Evolutionary conservation across 2,888 invertebrate genomes (phyloP).

Genomic region (Agrotis segetum): DNA sequence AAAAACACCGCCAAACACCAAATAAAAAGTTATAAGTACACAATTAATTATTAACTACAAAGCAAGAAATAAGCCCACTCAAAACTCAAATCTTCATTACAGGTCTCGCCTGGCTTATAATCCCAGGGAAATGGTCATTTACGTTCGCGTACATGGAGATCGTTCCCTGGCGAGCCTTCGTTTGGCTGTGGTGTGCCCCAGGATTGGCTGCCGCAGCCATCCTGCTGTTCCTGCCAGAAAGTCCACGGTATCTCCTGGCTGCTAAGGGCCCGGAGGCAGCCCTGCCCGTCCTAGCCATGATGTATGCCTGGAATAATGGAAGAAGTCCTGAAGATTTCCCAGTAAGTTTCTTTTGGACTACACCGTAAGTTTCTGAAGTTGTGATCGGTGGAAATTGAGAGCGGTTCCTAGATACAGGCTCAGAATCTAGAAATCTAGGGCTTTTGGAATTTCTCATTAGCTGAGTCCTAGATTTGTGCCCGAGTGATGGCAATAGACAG

Average conservation of each 20-base stretch:
- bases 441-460: too few relatives aligned
- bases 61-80: neutral
- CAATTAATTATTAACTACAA: neutral
- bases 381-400: neutral
- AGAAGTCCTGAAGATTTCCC: constrained; percentile 79
- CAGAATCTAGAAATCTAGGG: too few relatives aligned
- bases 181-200: constrained; percentile 92
- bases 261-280: constrained; percentile 92
- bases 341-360: constrained; percentile 73
- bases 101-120: constrained; percentile 93
- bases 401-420: too few relatives aligned
- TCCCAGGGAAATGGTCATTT: constrained; percentile 91
- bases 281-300: constrained; percentile 90
- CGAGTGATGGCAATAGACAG: too few relatives aligned
- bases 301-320: constrained; percentile 89
- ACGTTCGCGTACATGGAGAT: constrained; percentile 84
- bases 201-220: constrained; percentile 91
- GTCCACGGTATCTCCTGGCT: constrained; percentile 93
- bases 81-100: constrained; percentile 68
- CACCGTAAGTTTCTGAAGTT: neutral
- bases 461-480: too few relatives aligned
- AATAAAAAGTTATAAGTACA: too few relatives aligned
- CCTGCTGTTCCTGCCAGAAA: constrained; percentile 93
- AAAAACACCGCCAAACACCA: too few relatives aligned
- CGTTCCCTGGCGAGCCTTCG: constrained; percentile 94